Evolutionary conservation across 1,140 invertebrate species (phyloP), one percentile per base, ranked within the genome.

Genomic region (Drosophila nigromelanica): DNA sequence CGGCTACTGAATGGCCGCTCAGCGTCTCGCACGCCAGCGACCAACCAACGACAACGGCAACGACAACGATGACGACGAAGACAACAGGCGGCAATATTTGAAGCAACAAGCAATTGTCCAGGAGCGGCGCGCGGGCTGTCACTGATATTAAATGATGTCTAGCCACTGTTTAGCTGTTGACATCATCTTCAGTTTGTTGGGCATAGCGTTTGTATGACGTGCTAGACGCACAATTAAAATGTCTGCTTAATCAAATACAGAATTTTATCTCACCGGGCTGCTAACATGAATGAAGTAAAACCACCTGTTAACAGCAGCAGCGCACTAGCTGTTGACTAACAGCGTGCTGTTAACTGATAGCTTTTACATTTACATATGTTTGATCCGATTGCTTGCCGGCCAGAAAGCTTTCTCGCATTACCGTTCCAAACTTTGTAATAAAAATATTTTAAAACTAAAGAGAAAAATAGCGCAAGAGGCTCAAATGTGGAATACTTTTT

Each of bases 141-240:
- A 27, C 40, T 11, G 11, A 24, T 24, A 33, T 15, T 60, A 55
- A 40, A 68, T 68, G 15, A 54, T 59, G 3, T 54, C 18, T 39
- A 58, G 64, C 15, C 27, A 35, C 18, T 63, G 48, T n/a, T 50
- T 11, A 4, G 15, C 14, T 24, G 48, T 27, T 42, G 42, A 47
- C 27, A 40, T 42, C 27, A 33, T 48, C 12, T 51, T 45, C 54
- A 10, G 37, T 27, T n/a, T 45, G 54, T 24, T 15, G 21, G 14
- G 8, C 11, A 18, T 35, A 39, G 24, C 35, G 21, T 60, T 51
- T 55, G 27, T 64, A 64, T 71, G 43, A 62, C 54, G 78, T 79
- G 82, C 76, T 82, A 60, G 76, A 64, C 76, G 59, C 64, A 70
- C 74, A 81, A 87, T 86, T 73, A 82, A 86, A 78, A 67, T 47